Evolutionary conservation across 2,888 invertebrate genomes (phyloP), one percentile per base, ranked within the genome.

Genomic region (Coelopa pilipes): DNA sequence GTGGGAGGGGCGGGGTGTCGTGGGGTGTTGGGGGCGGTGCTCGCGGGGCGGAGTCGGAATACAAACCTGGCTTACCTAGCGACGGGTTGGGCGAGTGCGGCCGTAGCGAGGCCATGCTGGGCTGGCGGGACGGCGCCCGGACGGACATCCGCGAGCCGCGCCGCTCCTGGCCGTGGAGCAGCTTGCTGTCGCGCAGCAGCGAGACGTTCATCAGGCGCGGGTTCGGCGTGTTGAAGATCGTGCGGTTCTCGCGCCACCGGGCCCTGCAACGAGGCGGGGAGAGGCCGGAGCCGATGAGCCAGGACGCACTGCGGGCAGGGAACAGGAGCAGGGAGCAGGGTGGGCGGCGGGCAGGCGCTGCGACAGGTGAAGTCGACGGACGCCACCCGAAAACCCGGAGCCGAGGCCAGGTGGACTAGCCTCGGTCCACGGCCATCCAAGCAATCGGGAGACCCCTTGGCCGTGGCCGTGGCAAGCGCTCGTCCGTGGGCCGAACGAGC

Each of bases 211-310:
- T 96, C 88, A 97, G 89, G 75, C 97, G 92, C 75, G 97, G 96
- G 87, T 96, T 96, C 46, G 96, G 96, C 69, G 96, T 96, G 88
- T 96, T 96, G 90, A 97, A 96, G 83, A 97, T 96, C 50, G 96
- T 95, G 45, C 96, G 91, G 86, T 95, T 96, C 83, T 96, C 96
- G 81, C 93, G 92, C 94, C 96, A 96, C 84, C 96, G 91, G 47
- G 96, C 96, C 87, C 96, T 96, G 90, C 74, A 90, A 89, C 34
- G 34, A 7, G 3, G 10, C 3, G 10, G 53, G 10, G 53, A 53
- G 53, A 34, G 34, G 34, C 2, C 34, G 7, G 34, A 34, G 34
- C 2, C 4, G 7, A 34, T 34, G 34, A 34, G 34, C 2, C 2
- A 34, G 34, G 34, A 34, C 7, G 2, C 34, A 7, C 34, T 34